Conservation (phyloP, 2,888 invertebrate species). For the Drosophila meridiana region DNA sequence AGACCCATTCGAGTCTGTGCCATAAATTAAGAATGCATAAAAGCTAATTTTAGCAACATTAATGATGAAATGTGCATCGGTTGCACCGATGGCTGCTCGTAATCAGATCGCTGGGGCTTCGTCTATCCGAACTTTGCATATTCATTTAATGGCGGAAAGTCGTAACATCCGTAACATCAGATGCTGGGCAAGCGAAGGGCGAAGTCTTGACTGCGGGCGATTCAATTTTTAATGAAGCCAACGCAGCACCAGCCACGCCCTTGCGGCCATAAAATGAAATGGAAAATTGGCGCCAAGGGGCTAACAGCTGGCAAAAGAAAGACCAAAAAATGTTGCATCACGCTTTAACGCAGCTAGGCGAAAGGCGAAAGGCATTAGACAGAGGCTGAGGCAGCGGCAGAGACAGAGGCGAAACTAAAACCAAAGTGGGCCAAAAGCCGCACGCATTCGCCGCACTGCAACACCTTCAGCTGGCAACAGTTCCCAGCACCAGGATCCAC, state of each 20-base stretch:
- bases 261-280: constrained; percentile 56
- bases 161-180: constrained; percentile 36
- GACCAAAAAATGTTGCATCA: constrained; percentile 54
- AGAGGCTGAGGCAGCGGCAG: too few species aligned
- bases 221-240: constrained; percentile 63
- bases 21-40: background rate
- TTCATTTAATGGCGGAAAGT: constrained; percentile 20
- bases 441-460: constrained; percentile 1
- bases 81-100: background rate
- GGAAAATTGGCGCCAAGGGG: constrained; percentile 56
- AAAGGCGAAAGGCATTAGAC: constrained; percentile 42
- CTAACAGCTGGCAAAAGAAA: constrained; percentile 25
- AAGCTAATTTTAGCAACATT: background rate
- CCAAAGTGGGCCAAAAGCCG: constrained; percentile 14
- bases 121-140: constrained; percentile 21
- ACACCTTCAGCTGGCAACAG: background rate
- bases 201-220: constrained; percentile 51
- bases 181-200: constrained; percentile 41
- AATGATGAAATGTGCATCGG: background rate
- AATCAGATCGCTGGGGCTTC: constrained; percentile 9
- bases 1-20: background rate
- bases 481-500: background rate
- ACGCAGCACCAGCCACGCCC: constrained; percentile 27
- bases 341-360: constrained; percentile 41
- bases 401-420: constrained; percentile 41